Base-by-base conservation (phyloP, 1,140 invertebrate species). In the Penaeus indicus region DNA sequence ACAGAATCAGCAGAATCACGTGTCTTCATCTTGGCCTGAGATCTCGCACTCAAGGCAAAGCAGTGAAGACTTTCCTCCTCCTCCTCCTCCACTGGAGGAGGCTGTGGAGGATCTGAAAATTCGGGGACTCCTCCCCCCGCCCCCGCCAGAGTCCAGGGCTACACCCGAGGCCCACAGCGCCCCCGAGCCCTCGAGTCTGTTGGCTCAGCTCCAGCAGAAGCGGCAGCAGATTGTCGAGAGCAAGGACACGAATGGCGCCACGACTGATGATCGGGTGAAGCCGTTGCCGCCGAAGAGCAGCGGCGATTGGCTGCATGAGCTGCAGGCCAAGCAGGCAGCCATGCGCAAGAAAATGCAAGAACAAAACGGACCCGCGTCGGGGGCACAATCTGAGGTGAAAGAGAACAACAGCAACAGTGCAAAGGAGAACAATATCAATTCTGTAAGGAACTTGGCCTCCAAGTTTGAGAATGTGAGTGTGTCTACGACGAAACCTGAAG, bases 31-130 rank as follows among this genome's bases (percentile, higher is more conserved):
- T 25, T 84, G 84, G 81, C 81, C 81, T 13, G 75, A 81, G 69
- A 95, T 94, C 0, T 94, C 95, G 64, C 96, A 97, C 92, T 97
- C 96, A 1, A 94, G 96, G 85, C 96, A 97, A 92, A 94, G 96
- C 0, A 97, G 96, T 93, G 96, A 97, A 93, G 97, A 97, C 91
- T 97, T 97, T 91, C 97, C 96, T 62, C 96, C 96, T 27, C 97
- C 97, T 60, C 97, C 97, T 3, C 95, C 96, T 1, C 95, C 96
- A 4, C 93, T 96, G 72, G 95, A 96, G 88, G 93, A 95, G 91
- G 94, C 90, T 54, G 90, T 91, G 86, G 90, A 91, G 87, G 90
- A 91, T 86, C 83, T 91, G 19, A 91, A 89, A 69, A 91, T 83
- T 54, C 63, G 90, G 27, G 89, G 90, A 54, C 85, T 91, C 21